These are phyloP conservation scores for Sipunculus nudus DNA, from an alignment of 2,888 invertebrate genomes.

Conservation along the genomic window DNA sequence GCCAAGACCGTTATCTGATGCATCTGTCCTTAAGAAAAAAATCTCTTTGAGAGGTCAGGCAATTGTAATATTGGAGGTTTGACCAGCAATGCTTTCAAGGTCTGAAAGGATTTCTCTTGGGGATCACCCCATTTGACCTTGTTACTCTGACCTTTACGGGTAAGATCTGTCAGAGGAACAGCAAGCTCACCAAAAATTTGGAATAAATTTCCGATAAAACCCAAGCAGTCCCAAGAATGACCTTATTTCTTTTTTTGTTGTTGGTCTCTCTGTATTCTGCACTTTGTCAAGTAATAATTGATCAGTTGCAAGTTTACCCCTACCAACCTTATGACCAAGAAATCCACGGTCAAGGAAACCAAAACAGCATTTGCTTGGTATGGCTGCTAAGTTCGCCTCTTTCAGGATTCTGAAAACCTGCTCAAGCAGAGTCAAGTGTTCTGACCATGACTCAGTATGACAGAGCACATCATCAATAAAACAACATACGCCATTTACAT, in stretches of 20 bases:
- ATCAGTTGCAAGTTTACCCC: neutral
- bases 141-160: slow-evolving; percentile 17
- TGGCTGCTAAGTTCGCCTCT: neutral
- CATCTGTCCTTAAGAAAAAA: slow-evolving; percentile 38
- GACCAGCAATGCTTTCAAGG: slow-evolving; percentile 16
- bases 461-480: slow-evolving; percentile 18
- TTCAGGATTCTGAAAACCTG: neutral
- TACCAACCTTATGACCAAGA: slow-evolving; percentile 14
- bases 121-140: slow-evolving; percentile 25
- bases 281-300: slow-evolving; percentile 4
- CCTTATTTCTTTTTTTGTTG: slow-evolving; percentile 6
- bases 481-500: slow-evolving; percentile 3
- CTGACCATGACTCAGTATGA: slow-evolving; percentile 3
- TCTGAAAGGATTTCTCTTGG: slow-evolving; percentile 16
- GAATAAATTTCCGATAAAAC: slow-evolving; percentile 18
- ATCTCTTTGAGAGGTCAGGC: slow-evolving; percentile 31
- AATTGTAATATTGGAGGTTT: slow-evolving; percentile 25
- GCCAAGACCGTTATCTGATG: slow-evolving; percentile 37
- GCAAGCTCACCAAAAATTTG: slow-evolving; percentile 24
- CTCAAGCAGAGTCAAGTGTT: slow-evolving; percentile 3
- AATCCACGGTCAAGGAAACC: slow-evolving; percentile 4
- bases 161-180: slow-evolving; percentile 32
- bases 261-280: neutral
- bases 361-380: slow-evolving; percentile 13
- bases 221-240: slow-evolving; percentile 12